phyloP scores from a whole-genome alignment of 2,888 invertebrate genomes.

The Sinopyrophorus schimmeli region DNA sequence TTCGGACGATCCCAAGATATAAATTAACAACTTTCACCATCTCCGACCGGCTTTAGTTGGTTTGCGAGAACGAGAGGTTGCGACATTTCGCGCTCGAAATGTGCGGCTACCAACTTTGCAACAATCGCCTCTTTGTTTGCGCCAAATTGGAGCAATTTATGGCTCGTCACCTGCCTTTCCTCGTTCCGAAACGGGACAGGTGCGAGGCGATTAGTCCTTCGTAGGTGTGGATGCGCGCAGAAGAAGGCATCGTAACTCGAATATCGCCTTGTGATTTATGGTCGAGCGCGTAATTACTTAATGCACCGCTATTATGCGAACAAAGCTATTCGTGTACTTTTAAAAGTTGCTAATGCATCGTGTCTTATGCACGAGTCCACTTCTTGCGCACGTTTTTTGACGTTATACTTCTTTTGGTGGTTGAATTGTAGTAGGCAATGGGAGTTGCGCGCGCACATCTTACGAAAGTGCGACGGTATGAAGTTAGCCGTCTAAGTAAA shows the following conservation, averaged over 20 bases:
- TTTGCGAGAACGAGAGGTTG: constrained; percentile 1
- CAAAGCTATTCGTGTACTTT: constrained; percentile 10
- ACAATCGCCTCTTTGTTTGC: constrained; percentile 13
- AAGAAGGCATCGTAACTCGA: not conserved
- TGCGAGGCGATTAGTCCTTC: constrained; percentile 14
- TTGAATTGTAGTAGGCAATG: too few species aligned
- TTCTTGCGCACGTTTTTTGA: constrained; percentile 9
- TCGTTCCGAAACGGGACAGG: too few species aligned
- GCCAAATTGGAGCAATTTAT: not conserved
- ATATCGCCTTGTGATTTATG: constrained; percentile 13
- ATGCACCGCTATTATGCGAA: constrained; percentile 12
- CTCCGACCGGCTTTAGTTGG: constrained; percentile 3
- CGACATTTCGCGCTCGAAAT: constrained; percentile 20
- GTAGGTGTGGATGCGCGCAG: not conserved
- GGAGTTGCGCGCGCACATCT: too few species aligned
- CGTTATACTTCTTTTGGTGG: too few species aligned
- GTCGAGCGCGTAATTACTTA: constrained; percentile 15
- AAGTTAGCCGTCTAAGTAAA: too few species aligned
- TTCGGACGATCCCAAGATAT: constrained; percentile 19
- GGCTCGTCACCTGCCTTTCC: not conserved
- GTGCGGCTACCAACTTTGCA: constrained; percentile 17
- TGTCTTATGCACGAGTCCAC: constrained; percentile 13
- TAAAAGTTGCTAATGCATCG: constrained; percentile 9
- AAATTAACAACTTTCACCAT: constrained; percentile 26
- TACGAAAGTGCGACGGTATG: too few species aligned